phyloP scores from a whole-genome alignment of 2,113 vertebrate species.

The Alaudala cheleensis region DNA sequence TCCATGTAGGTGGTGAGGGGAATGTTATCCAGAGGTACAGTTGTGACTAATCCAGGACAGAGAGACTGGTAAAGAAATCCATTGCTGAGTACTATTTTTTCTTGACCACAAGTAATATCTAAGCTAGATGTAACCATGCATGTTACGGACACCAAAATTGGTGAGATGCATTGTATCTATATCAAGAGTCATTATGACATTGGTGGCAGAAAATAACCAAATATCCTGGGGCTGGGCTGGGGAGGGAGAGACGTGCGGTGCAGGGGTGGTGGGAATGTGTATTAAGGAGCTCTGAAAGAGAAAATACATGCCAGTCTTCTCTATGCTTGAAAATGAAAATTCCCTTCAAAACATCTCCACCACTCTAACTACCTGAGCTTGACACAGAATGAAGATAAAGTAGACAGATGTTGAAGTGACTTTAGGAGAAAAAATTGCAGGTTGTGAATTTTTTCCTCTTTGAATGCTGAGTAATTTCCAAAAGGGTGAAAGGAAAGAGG shows the following conservation, averaged over 20 bases:
- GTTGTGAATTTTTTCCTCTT: neutral
- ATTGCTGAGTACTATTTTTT: neutral
- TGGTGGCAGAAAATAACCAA: neutral
- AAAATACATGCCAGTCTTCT: neutral
- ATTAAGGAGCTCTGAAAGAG: neutral
- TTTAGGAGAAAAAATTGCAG: neutral
- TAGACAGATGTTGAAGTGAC: neutral
- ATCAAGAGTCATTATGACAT: neutral
- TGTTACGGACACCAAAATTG: neutral
- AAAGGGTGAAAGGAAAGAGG: neutral
- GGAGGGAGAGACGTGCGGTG: accelerated
- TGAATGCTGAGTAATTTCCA: neutral
- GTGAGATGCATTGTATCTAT: neutral
- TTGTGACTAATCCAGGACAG: neutral
- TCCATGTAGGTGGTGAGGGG: neutral
- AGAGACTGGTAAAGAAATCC: neutral
- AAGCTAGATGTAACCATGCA: neutral
- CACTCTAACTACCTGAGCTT: neutral
- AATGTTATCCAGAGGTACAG: neutral
- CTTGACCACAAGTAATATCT: neutral
- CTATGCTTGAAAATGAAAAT: neutral
- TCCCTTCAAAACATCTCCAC: neutral
- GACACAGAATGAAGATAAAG: neutral
- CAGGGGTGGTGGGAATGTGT: accelerated
- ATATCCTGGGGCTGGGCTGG: neutral